These are phyloP conservation scores for Watsonalla cultraria DNA, from an alignment of 2,888 invertebrate species.

Conservation along the genomic window DNA sequence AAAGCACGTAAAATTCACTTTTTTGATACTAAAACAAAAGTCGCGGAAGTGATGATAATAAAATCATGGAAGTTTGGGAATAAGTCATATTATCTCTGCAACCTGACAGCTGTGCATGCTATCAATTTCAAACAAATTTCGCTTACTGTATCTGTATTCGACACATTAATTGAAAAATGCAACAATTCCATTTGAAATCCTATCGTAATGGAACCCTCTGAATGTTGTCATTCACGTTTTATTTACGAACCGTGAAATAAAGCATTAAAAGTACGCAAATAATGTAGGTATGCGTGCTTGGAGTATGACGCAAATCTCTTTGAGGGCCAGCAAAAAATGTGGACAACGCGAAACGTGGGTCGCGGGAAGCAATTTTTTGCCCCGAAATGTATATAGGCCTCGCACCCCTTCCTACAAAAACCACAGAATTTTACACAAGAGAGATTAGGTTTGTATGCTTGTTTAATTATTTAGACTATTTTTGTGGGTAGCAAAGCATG, in stretches of 20 bases:
- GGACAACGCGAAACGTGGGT: neutral
- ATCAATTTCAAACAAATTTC: too few relatives aligned
- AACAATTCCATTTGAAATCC: too few relatives aligned
- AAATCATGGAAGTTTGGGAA: too few relatives aligned
- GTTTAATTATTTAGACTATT: neutral
- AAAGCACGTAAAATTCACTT: too few relatives aligned
- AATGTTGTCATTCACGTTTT: neutral
- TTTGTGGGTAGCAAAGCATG: neutral
- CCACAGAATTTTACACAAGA: neutral
- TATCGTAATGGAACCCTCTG: too few relatives aligned
- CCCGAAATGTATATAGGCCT: neutral
- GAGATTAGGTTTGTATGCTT: neutral
- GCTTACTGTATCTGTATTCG: too few relatives aligned
- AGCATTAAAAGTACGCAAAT: neutral
- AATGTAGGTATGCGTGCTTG: neutral
- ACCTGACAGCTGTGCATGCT: too few relatives aligned
- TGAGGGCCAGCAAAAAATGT: neutral
- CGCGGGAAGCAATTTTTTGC: neutral
- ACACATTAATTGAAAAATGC: too few relatives aligned
- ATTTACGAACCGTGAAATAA: neutral
- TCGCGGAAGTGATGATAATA: too few relatives aligned
- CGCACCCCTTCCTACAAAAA: neutral
- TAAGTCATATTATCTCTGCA: too few relatives aligned
- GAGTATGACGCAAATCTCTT: neutral
- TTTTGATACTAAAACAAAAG: too few relatives aligned